Base-by-base conservation (phyloP, 2,113 vertebrate genomes). In the Hiodon alosoides region DNA sequence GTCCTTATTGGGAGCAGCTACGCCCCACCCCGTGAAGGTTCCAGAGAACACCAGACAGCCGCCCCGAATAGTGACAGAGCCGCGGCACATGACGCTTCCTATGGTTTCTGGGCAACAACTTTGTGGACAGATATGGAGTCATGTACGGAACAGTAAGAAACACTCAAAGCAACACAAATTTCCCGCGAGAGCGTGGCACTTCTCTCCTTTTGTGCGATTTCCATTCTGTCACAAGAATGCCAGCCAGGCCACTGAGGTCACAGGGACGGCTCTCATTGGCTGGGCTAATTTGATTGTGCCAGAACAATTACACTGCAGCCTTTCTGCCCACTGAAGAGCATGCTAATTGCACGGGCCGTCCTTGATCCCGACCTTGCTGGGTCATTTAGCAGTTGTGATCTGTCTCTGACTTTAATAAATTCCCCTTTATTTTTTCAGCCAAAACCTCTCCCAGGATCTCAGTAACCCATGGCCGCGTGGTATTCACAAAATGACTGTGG, bases 331-430 rank as follows among this genome's bases (percentile, higher is more conserved):
- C 91, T 83, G 83, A 94, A 95, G 93, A 91, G 94, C 94, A 96
- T 95, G 92, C 94, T 98, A 98, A 98, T 96, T 96, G 95, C 89
- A 89, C 78, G 82, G 85, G 91, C 92, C 94, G 94, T 93, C 94
- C 94, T 96, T 94, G 93, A 93, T 93, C 86, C 91, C 87, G 94
- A 96, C 95, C 95, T 97, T 95, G 94, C 92, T 92, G 87, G 95
- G 94, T 95, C 95, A 96, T 93, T 94, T 92, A 91, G 93, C 93
- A 93, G 93, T 95, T 93, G 93, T 95, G 95, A 98, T 97, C 95
- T 94, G 94, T 95, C 93, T 94, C 93, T 95, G 94, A 98, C 94
- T 98, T 94, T 93, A 94, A 97, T 96, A 97, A 95, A 95, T 95
- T 94, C 94, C 94, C 94, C 93, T 31, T 31, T 31, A 31, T 31